phyloP scores from a whole-genome alignment of 1,140 invertebrate species.

The Mizuhopecten yessoensis region DNA sequence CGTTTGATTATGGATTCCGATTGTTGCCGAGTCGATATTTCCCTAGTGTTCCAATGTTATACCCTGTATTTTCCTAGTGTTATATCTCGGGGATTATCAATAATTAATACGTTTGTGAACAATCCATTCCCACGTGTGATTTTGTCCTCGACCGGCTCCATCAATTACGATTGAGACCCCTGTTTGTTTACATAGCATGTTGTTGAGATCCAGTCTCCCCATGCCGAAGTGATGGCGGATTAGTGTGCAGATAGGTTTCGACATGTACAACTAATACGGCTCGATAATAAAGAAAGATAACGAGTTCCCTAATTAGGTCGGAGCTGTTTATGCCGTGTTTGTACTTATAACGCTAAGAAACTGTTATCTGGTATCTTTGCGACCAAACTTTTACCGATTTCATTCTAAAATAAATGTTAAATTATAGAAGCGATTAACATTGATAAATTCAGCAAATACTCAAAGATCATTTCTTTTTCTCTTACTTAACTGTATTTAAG shows the following conservation, averaged over 20 bases:
- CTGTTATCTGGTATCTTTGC: too few relatives aligned
- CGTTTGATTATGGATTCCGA: background rate
- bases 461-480: too few relatives aligned
- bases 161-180: background rate
- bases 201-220: background rate
- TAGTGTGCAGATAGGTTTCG: background rate
- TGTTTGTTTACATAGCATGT: background rate
- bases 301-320: background rate
- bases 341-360: too few relatives aligned
- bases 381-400: too few relatives aligned
- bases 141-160: background rate
- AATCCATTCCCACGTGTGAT: background rate
- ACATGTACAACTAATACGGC: background rate
- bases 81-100: background rate
- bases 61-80: background rate
- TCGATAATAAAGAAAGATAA: background rate
- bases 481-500: too few relatives aligned
- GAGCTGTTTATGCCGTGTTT: too few relatives aligned
- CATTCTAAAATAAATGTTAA: too few relatives aligned
- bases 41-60: background rate
- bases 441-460: too few relatives aligned
- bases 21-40: background rate
- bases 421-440: too few relatives aligned
- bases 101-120: background rate
- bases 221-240: background rate